phyloP scores from a whole-genome alignment of 2,113 vertebrate species.

The Oncorhynchus tshawytscha region DNA sequence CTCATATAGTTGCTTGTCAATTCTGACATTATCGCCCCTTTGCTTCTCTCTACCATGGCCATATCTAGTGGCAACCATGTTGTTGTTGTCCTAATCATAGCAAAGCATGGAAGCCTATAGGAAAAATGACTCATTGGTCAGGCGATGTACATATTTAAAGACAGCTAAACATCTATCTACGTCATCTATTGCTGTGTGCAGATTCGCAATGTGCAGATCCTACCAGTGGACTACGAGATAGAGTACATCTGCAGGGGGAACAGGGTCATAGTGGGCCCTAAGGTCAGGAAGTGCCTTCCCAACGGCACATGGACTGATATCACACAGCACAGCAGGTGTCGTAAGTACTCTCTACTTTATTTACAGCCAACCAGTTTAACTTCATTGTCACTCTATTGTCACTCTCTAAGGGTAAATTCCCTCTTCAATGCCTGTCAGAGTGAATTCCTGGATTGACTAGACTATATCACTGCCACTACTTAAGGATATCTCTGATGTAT shows the following conservation, averaged over 20 bases:
- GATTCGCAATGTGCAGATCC: slow-evolving; percentile 82
- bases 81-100: not conserved
- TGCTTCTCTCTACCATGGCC: too few species aligned
- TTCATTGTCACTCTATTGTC: too few species aligned
- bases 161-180: not conserved
- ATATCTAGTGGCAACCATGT: not conserved
- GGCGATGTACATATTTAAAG: not conserved
- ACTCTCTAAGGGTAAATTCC: too few species aligned
- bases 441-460: too few species aligned
- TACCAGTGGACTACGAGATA: slow-evolving; percentile 94
- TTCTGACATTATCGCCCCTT: not conserved
- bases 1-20: not conserved
- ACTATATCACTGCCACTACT: too few species aligned
- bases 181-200: slow-evolving; percentile 24
- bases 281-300: slow-evolving; percentile 90
- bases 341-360: slow-evolving; percentile 71
- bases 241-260: slow-evolving; percentile 92
- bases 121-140: not conserved
- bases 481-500: too few species aligned
- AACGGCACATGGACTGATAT: slow-evolving; percentile 92
- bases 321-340: slow-evolving; percentile 81
- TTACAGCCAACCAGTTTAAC: too few species aligned
- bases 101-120: not conserved
- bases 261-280: slow-evolving; percentile 87
- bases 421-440: too few species aligned